These are phyloP conservation scores for Drosophila macrothrix DNA, from an alignment of 2,888 invertebrate species.

Conservation along the genomic window DNA sequence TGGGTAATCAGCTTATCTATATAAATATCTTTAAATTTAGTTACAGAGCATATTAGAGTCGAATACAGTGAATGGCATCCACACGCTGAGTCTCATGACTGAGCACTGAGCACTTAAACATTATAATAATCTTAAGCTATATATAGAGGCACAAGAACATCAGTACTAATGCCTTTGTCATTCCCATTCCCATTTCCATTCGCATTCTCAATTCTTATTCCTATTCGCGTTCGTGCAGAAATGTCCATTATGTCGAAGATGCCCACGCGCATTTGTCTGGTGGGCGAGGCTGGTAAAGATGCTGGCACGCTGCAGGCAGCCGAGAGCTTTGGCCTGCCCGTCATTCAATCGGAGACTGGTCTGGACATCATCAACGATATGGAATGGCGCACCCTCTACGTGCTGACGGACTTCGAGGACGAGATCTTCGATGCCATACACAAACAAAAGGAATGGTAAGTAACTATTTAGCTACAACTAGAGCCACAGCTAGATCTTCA, in stretches of 20 bases:
- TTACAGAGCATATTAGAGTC: conserved; percentile 16
- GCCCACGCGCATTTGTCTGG: conserved; percentile 87
- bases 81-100: conserved; percentile 3
- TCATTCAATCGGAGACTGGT: conserved; percentile 88
- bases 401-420: conserved; percentile 90
- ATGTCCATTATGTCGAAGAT: conserved; percentile 83
- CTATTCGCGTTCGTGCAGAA: conserved; percentile 48
- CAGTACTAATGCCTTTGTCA: conserved; percentile 37
- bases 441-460: conserved; percentile 88
- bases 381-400: conserved; percentile 88
- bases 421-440: conserved; percentile 88
- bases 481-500: conserved; percentile 1
- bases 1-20: background rate
- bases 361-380: conserved; percentile 87
- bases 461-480: conserved; percentile 21
- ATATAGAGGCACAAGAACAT: conserved; percentile 27
- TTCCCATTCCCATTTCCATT: conserved; percentile 23
- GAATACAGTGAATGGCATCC: background rate
- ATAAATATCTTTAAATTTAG: background rate
- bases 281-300: conserved; percentile 87
- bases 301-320: conserved; percentile 87
- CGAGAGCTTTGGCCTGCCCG: conserved; percentile 88
- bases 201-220: conserved; percentile 21
- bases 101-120: conserved; percentile 32
- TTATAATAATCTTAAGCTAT: conserved; percentile 52